Evolutionary conservation across 1,140 invertebrate species (phyloP), one percentile per base, ranked within the genome.

Genomic region (Catajapyx aquilonaris): DNA sequence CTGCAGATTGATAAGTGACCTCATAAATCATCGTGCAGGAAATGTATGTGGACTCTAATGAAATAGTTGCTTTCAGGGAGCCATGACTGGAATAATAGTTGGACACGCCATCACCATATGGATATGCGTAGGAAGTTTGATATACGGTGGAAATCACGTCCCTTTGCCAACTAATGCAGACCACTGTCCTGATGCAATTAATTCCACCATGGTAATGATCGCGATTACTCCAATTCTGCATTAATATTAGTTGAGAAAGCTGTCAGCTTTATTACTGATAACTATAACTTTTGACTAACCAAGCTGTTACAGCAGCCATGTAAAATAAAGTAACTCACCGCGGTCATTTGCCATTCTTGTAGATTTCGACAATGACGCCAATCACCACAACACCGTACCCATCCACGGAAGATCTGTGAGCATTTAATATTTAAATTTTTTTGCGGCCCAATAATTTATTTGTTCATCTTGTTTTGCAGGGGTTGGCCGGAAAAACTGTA

Each of bases 41-140:
- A 7, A 11, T 36, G 15, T 22, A 11, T 21, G 11, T 16, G 11
- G 5, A 21, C 5, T 36, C 25, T 36, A 21, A 10, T n/a, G 15
- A 9, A 13, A n/a, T 13, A 9, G 10, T 11, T 15, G n/a, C 31
- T 31, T 35, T 17, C 31, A 51, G 48, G 48, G 49, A 11, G 46
- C 43, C n/a, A 41, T 44, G 10, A 22, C 28, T 20, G 49, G 49
- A 5, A 46, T 51, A 41, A n/a, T 22, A 4, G 25, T 30, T n/a
- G 47, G 48, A 15, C 43, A 50, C 34, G 16, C 44, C 3, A 31
- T 35, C 13, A 50, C 47, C 44, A 13, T 46, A 0, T 50, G 48
- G 48, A 22, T 50, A 19, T 48, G 46, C 3, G 20, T 43, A 5
- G 42, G 42, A 39, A 40, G 44, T 9, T 47, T 46, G 21, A 37